Percentiles rank a stretch among this genome's conserved stretches.
Evolutionary conservation across 2,113 vertebrate genomes (phyloP).

Genomic region (Abramis brama): DNA sequence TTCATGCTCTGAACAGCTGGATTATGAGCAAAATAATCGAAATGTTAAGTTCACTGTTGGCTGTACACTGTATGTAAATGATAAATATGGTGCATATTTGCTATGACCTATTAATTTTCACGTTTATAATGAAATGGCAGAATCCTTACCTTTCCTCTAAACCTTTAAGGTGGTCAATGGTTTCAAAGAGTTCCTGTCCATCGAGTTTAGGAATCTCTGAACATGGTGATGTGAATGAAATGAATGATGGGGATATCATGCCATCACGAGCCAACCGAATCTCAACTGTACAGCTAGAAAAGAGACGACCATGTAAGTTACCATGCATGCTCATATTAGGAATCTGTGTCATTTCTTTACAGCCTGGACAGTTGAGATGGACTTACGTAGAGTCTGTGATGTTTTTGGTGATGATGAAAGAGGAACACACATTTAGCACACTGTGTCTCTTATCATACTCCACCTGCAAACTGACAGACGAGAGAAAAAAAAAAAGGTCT

Average conservation of each 20-base stretch:
- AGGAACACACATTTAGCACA: slow-evolving; percentile 16
- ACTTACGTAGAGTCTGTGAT: slow-evolving; percentile 31
- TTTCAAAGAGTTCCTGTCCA: slow-evolving; percentile 12
- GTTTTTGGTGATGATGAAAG: slow-evolving; percentile 12
- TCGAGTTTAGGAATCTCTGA: not conserved
- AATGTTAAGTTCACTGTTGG: not conserved
- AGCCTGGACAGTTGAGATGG: not conserved
- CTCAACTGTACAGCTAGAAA: slow-evolving; percentile 2
- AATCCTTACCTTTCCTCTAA: slow-evolving; percentile 21
- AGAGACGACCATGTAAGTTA: not conserved
- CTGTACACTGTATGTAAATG: no score
- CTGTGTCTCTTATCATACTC: not conserved
- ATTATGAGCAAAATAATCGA: not conserved
- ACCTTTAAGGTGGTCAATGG: not conserved
- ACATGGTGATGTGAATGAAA: slow-evolving; percentile 25
- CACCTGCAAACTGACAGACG: slow-evolving; percentile 20
- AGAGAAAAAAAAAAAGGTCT: not conserved
- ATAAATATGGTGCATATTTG: not conserved
- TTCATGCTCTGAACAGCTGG: slow-evolving; percentile 13
- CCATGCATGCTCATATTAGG: not conserved
- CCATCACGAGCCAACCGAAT: not conserved
- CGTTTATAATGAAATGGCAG: not conserved
- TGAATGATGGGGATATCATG: slow-evolving; percentile 7
- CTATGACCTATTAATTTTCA: not conserved
- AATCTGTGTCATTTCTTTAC: not conserved